Evolutionary conservation across 2,113 vertebrate species (phyloP).

Genomic region (Onychorhynchus coronatus): DNA sequence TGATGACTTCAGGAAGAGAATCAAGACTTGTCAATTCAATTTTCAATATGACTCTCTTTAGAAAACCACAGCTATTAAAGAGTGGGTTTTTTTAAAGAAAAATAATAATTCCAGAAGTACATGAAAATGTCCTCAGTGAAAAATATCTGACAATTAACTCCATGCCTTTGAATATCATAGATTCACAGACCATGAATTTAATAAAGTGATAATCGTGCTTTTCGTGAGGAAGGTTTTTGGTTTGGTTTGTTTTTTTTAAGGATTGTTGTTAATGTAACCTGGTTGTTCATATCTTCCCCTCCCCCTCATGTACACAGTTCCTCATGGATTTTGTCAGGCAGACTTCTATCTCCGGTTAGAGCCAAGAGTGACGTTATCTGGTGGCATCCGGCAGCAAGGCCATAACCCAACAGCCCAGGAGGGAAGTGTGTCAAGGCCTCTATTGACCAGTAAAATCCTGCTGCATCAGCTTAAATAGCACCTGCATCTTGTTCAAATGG

Average conservation of each 20-base stretch:
- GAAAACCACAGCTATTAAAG: conserved; percentile 50
- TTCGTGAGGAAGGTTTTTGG: not conserved
- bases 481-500: not conserved
- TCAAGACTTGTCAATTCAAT: conserved; percentile 51
- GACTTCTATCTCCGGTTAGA: not conserved
- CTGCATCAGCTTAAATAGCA: conserved; percentile 44
- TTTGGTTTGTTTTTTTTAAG: not conserved
- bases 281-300: not conserved
- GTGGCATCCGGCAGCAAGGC: not conserved
- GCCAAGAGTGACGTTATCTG: not conserved
- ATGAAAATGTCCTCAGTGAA: not conserved
- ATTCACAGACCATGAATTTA: not conserved
- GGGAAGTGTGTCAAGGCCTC: conserved; percentile 41
- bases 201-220: not conserved
- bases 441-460: not conserved
- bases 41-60: conserved; percentile 9
- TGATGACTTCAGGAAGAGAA: conserved; percentile 62
- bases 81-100: not conserved
- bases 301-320: not conserved
- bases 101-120: not conserved
- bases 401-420: not conserved
- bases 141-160: conserved; percentile 13
- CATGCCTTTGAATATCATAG: not conserved
- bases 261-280: not conserved
- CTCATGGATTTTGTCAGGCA: not conserved